Evolutionary conservation across 2,888 invertebrate species (phyloP), one percentile per base, ranked within the genome.

Genomic region (Harpagoxenus sublaevis): DNA sequence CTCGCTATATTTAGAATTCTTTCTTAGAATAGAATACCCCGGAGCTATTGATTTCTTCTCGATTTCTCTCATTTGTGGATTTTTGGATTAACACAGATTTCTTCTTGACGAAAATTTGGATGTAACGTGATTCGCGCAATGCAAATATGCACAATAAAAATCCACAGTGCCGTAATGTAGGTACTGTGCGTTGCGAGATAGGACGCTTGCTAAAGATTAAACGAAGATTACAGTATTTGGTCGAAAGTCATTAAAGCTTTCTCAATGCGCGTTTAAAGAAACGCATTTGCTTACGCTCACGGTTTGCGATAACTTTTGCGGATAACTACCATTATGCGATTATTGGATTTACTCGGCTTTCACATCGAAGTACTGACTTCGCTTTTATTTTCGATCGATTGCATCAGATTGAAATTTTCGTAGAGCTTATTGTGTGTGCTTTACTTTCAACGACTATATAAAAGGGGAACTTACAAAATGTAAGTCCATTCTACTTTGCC

Each of bases 271-370:
- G 10, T 48, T 70, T 12, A 28, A 60, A 63, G 35, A 60, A 71
- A 48, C 35, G 57, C 39, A 45, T 71, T 70, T 79, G 70, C 70
- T 79, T 79, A 68, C 15, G 35, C 18, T 45, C 23, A 2, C 35
- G 12, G 12, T 70, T 23, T 10, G n/a, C 57, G 73, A 71, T 48
- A 70, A 45, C 6, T 57, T 57, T 9, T 1, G 35, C 1, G 10
- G 57, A 57, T 79, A 71, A 12, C 23, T 39, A 5, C 12, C 23
- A 57, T 70, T 23, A 35, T 15, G n/a, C 4, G 57, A 57, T 71
- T 60, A 60, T 60, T 60, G 35, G 9, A n/a, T 66, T 71, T 60
- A 18, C 3, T n/a, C 48, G 9, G 12, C 18, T 71, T 57, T 68
- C n/a, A 78, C n/a, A 9, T 23, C 23, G 23, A n/a, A n/a, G 35